phyloP scores from a whole-genome alignment of 2,797 vertebrate species.

The Epinephelus coioides region DNA sequence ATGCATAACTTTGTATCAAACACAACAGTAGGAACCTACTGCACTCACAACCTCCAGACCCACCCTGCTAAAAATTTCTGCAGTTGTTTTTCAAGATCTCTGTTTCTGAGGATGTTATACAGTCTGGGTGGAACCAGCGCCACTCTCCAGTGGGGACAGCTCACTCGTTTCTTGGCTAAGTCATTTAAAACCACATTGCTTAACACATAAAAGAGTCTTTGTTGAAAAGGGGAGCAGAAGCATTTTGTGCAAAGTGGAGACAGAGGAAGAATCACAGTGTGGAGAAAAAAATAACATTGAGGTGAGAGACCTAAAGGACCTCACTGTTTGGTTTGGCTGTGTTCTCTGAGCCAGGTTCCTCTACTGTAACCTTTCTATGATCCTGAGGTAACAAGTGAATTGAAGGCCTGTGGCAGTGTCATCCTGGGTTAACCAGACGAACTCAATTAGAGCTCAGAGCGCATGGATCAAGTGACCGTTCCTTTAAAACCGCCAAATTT shows the following conservation, averaged over 20 bases:
- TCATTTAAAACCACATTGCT: slow-evolving; percentile 53
- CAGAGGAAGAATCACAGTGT: slow-evolving; percentile 28
- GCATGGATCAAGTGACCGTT: slow-evolving; percentile 44
- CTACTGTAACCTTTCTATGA: slow-evolving; percentile 32
- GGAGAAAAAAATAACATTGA: slow-evolving; percentile 55
- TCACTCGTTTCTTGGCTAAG: slow-evolving; percentile 44
- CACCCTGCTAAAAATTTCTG: slow-evolving; percentile 37
- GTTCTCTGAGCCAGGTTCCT: slow-evolving; percentile 37
- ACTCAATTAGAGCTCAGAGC: slow-evolving; percentile 46
- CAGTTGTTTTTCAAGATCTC: slow-evolving; percentile 27
- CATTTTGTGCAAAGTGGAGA: slow-evolving; percentile 36
- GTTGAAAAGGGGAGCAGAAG: slow-evolving; percentile 53
- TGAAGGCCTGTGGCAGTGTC: slow-evolving; percentile 31
- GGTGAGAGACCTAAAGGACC: slow-evolving; percentile 42
- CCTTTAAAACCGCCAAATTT: slow-evolving; percentile 23
- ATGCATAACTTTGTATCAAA: slow-evolving; percentile 44
- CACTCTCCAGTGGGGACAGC: slow-evolving; percentile 20
- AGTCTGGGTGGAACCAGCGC: slow-evolving; percentile 42
- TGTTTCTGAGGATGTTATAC: slow-evolving; percentile 29
- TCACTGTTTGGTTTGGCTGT: slow-evolving; percentile 75
- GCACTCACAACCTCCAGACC: neutral
- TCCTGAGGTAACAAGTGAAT: slow-evolving; percentile 53
- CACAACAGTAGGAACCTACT: slow-evolving; percentile 10
- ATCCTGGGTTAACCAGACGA: slow-evolving; percentile 38
- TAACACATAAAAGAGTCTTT: slow-evolving; percentile 65